Evolutionary conservation across 2,888 invertebrate genomes (phyloP).

Genomic region (Eumerus sabulonum): DNA sequence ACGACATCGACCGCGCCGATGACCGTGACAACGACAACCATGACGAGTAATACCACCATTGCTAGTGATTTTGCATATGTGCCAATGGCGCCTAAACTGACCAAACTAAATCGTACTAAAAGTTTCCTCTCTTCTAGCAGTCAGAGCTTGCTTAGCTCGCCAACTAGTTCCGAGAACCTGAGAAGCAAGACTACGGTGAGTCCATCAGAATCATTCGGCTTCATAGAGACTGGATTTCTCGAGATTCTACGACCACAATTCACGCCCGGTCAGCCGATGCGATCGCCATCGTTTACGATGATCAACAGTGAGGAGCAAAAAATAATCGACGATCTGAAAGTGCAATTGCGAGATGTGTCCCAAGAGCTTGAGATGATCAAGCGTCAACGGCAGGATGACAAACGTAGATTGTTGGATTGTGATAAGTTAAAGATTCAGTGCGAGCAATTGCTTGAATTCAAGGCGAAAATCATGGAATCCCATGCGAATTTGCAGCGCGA

Average conservation of each 20-base stretch:
- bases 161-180: conserved; percentile 56
- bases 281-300: conserved; percentile 81
- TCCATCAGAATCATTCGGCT: conserved; percentile 83
- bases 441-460: conserved; percentile 96
- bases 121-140: conserved; percentile 86
- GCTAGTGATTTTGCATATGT: conserved; percentile 13
- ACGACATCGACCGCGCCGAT: background rate
- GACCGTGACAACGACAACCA: conserved; percentile 81
- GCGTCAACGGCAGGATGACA: conserved; percentile 92
- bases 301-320: conserved; percentile 83
- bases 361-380: conserved; percentile 95
- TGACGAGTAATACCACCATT: background rate
- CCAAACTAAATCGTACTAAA: conserved; percentile 81
- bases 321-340: conserved; percentile 84
- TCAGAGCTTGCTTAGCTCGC: conserved; percentile 80
- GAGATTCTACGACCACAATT: conserved; percentile 93
- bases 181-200: conserved; percentile 76
- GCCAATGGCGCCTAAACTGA: conserved; percentile 69
- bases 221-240: conserved; percentile 94
- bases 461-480: conserved; percentile 94
- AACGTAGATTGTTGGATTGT: conserved; percentile 92
- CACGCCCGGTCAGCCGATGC: conserved; percentile 90
- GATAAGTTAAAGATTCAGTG: conserved; percentile 93
- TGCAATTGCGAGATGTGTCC: conserved; percentile 89
- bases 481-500: conserved; percentile 92